These are phyloP conservation scores for Magallana nippona DNA, from an alignment of 2,888 invertebrate genomes.

Conservation along the genomic window DNA sequence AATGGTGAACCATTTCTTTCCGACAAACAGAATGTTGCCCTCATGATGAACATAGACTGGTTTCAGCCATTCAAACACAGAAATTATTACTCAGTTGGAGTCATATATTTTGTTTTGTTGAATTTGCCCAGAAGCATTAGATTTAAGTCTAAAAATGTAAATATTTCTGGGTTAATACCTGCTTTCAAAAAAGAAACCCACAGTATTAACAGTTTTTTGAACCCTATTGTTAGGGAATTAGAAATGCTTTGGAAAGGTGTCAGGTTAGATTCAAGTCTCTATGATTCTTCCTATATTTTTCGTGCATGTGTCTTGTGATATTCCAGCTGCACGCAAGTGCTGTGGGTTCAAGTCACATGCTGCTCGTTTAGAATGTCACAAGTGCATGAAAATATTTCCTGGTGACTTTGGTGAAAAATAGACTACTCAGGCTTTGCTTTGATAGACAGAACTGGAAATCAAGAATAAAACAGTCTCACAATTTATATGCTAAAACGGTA, in stretches of 20 bases:
- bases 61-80: slow-evolving; percentile 22
- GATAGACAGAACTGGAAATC: too few species aligned
- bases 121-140: slow-evolving; percentile 19
- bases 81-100: slow-evolving; percentile 21
- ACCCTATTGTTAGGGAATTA: slow-evolving; percentile 20
- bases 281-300: background rate
- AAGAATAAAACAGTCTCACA: too few species aligned
- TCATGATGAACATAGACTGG: slow-evolving; percentile 34
- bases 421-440: background rate
- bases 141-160: slow-evolving; percentile 13
- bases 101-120: slow-evolving; percentile 5
- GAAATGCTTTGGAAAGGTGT: too few species aligned
- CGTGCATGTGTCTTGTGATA: background rate
- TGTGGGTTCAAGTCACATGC: slow-evolving; percentile 4
- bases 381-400: slow-evolving; percentile 11
- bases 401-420: background rate
- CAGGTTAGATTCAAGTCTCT: background rate
- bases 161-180: slow-evolving; percentile 16
- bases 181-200: background rate
- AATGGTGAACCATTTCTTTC: too few species aligned
- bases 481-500: background rate
- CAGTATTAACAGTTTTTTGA: background rate
- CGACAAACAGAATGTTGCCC: too few species aligned
- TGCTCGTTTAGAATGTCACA: background rate
- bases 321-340: background rate